Conservation (phyloP, 2,113 vertebrate species). For the Xiphorhynchus elegans region DNA sequence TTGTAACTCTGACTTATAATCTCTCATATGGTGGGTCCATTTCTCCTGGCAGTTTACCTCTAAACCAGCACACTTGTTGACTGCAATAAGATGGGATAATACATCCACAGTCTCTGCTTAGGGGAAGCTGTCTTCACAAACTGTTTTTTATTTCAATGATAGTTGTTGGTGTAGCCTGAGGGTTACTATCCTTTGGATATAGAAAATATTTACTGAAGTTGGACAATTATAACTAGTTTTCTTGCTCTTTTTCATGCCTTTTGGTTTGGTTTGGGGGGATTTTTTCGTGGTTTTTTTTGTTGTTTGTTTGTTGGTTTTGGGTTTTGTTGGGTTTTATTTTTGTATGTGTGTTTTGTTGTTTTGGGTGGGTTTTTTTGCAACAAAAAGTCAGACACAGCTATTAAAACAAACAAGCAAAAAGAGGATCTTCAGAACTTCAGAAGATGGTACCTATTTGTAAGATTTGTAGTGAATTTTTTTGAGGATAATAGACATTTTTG, state of each 20-base stretch:
- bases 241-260: not conserved
- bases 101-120: not conserved
- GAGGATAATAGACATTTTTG: not conserved
- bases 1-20: too few relatives aligned
- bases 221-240: not conserved
- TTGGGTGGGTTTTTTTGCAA: not conserved
- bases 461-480: not conserved
- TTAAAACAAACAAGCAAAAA: not conserved
- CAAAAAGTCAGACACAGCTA: not conserved
- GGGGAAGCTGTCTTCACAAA: not conserved
- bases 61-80: not conserved
- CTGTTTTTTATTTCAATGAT: not conserved
- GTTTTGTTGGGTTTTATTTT: too few relatives aligned
- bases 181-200: not conserved
- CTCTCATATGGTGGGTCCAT: too few relatives aligned
- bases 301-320: not conserved
- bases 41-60: too few relatives aligned
- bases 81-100: not conserved
- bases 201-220: not conserved
- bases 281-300: not conserved
- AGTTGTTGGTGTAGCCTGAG: not conserved
- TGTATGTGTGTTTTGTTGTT: not conserved
- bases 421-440: not conserved
- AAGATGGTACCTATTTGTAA: not conserved
- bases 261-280: not conserved